These are phyloP conservation scores for Geodia barretti DNA, from an alignment of 37 sponge, comb jelly and placozoan genomes.

Conservation along the genomic window DNA sequence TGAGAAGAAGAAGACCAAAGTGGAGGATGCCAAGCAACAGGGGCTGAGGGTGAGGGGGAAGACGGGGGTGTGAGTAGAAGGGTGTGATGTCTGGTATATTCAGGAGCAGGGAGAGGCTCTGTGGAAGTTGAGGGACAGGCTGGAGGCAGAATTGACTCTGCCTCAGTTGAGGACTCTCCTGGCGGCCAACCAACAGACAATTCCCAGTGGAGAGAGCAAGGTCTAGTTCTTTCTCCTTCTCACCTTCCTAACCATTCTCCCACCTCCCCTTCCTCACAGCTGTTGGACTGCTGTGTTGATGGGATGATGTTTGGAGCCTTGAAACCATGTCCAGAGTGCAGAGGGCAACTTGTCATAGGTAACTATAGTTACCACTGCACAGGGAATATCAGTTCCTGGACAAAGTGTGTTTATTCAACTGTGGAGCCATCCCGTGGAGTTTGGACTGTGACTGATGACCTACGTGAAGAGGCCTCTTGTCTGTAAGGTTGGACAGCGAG, in stretches of 20 bases:
- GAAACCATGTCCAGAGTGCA: conserved; percentile 66
- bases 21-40: not conserved
- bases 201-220: conserved; percentile 75
- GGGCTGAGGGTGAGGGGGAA: not conserved
- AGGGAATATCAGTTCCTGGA: conserved; percentile 93
- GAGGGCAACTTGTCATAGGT: conserved; percentile 63
- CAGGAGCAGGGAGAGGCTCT: conserved; percentile 83
- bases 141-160: conserved; percentile 43
- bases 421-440: conserved; percentile 52
- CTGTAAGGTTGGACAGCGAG: conserved; percentile 27
- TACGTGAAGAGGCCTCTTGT: conserved; percentile 44
- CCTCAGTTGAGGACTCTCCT: conserved; percentile 61
- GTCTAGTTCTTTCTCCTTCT: conserved; percentile 26
- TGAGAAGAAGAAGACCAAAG: not conserved
- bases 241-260: not conserved
- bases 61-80: not conserved
- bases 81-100: conserved; percentile 2
- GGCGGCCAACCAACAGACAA: conserved; percentile 63
- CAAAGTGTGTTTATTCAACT: conserved; percentile 82
- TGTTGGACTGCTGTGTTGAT: conserved; percentile 75
- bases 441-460: conserved; percentile 79
- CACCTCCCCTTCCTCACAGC: conserved; percentile 19
- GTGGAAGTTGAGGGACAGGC: conserved; percentile 76
- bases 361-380: conserved; percentile 78
- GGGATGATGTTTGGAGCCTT: conserved; percentile 93